Evolutionary conservation across 2,113 vertebrate species (phyloP).

Genomic region (Condylura cristata): DNA sequence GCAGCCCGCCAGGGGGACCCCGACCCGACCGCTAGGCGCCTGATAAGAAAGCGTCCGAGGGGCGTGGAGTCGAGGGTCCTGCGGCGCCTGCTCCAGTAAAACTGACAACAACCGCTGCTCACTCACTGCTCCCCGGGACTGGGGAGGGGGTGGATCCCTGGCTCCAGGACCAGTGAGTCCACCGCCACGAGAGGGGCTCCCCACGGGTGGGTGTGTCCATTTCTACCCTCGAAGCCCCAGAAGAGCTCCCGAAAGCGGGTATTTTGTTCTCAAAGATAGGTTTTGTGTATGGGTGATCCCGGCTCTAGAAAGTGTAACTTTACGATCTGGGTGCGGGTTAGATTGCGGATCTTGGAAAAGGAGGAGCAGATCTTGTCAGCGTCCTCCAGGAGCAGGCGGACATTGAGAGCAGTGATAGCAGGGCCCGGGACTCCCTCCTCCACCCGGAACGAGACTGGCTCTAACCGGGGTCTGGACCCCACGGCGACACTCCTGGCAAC

Average conservation of each 20-base stretch:
- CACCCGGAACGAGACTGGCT: neutral
- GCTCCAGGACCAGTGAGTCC: neutral
- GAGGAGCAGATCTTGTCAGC: neutral
- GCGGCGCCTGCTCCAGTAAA: neutral
- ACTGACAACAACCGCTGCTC: neutral
- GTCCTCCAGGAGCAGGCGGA: neutral
- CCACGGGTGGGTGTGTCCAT: constrained; percentile 57
- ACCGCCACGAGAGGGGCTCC: neutral
- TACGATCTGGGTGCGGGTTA: neutral
- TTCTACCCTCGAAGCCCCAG: neutral
- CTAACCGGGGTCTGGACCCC: neutral
- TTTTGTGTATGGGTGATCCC: neutral
- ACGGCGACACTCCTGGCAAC: neutral
- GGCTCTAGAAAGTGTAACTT: constrained; percentile 61
- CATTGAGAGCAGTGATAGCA: neutral
- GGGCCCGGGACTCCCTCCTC: neutral
- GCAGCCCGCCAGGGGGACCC: constrained; percentile 80
- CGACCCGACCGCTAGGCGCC: neutral
- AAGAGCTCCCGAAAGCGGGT: neutral
- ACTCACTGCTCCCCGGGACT: neutral
- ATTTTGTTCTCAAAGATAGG: neutral
- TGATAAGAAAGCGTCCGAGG: constrained; percentile 4
- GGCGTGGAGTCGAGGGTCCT: constrained; percentile 34
- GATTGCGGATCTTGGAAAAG: neutral
- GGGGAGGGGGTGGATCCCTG: neutral